Percentiles rank a stretch among this genome's conserved stretches.
phyloP scores from a whole-genome alignment of 2,797 vertebrate species.

The Coregonus suidteri region DNA sequence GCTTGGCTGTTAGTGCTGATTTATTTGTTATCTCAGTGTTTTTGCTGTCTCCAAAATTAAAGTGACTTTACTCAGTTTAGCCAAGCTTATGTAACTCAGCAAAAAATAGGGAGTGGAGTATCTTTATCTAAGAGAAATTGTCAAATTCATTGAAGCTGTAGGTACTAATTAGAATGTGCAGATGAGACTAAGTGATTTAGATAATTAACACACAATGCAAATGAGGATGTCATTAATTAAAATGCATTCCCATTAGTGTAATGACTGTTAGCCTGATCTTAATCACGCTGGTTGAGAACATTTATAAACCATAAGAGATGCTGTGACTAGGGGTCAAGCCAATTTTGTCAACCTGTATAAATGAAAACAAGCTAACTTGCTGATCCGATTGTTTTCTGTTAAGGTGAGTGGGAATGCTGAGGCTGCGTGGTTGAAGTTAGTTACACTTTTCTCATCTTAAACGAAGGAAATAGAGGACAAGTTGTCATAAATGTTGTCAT shows the following conservation, averaged over 20 bases:
- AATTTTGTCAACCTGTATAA: slow-evolving; percentile 54
- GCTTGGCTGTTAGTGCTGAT: background rate
- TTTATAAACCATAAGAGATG: slow-evolving; percentile 61
- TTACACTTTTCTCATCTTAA: background rate
- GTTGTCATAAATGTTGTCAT: background rate
- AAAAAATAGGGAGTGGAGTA: slow-evolving; percentile 22
- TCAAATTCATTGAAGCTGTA: slow-evolving; percentile 51
- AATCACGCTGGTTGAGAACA: slow-evolving; percentile 65
- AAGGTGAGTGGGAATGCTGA: background rate
- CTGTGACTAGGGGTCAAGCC: slow-evolving; percentile 55
- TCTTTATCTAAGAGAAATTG: slow-evolving; percentile 51
- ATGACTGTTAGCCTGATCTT: slow-evolving; percentile 66
- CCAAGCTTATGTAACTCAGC: slow-evolving; percentile 17
- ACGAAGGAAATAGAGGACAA: background rate
- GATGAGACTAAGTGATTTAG: slow-evolving; percentile 68
- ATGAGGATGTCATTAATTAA: slow-evolving; percentile 78
- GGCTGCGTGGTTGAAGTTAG: too few species aligned
- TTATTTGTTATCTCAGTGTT: background rate
- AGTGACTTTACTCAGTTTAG: slow-evolving; percentile 16
- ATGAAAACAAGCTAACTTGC: slow-evolving; percentile 32
- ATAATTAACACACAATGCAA: slow-evolving; percentile 77
- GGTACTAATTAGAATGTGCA: slow-evolving; percentile 67
- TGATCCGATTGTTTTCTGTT: slow-evolving; percentile 4
- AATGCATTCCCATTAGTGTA: slow-evolving; percentile 75
- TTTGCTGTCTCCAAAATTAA: slow-evolving; percentile 2